Evolutionary conservation across 2,888 invertebrate genomes (phyloP).

Genomic region (Pachliopta kotzebuea): DNA sequence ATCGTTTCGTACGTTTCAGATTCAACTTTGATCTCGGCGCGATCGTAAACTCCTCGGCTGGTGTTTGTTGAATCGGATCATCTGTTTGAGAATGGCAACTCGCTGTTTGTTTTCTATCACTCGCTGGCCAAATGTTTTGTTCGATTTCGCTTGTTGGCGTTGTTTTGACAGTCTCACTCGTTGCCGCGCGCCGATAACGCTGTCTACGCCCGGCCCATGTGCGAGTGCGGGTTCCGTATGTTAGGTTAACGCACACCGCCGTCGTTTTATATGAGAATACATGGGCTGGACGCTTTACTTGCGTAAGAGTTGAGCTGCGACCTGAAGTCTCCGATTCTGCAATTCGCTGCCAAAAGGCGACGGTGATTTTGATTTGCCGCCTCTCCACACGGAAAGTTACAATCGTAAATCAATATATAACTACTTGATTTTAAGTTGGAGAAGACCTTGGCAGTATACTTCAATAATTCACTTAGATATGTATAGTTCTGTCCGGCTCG

Average conservation of each 20-base stretch:
- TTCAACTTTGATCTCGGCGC: constrained; percentile 65
- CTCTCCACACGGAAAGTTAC: no score
- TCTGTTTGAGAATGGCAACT: constrained; percentile 68
- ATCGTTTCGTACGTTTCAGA: constrained; percentile 55
- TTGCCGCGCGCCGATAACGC: constrained; percentile 59
- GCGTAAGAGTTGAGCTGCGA: neutral
- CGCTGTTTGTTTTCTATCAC: constrained; percentile 77
- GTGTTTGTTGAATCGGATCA: constrained; percentile 69
- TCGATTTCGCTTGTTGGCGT: constrained; percentile 69
- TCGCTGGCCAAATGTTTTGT: constrained; percentile 67
- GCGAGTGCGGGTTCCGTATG: constrained; percentile 48
- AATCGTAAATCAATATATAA: no score
- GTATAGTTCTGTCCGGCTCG: no score
- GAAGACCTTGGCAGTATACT: no score
- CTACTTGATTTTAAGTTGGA: no score
- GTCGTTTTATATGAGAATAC: constrained; percentile 34
- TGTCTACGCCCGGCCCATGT: constrained; percentile 58
- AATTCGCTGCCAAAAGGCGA: constrained; percentile 12
- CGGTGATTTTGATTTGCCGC: constrained; percentile 1
- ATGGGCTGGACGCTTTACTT: neutral
- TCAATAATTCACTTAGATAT: no score
- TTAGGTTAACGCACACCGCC: constrained; percentile 34
- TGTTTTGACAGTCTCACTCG: constrained; percentile 78
- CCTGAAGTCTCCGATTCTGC: neutral
- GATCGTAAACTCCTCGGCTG: constrained; percentile 67